A percentile compares a stretch with the other conserved stretches of the same genome.
Evolutionary conservation across 2,888 invertebrate species (phyloP).

Genomic region (Leistus spinibarbis): DNA sequence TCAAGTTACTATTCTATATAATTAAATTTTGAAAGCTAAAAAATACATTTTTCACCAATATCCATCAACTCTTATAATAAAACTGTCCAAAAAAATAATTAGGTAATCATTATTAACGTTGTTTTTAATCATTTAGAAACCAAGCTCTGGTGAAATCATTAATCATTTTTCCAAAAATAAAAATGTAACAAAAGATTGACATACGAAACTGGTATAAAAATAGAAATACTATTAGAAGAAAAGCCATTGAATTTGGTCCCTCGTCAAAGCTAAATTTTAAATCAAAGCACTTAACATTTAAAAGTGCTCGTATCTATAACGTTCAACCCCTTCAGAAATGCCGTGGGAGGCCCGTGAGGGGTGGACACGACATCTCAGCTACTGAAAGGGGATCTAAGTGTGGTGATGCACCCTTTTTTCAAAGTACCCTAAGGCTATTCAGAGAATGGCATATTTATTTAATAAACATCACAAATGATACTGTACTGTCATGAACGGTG

Average conservation of each 20-base stretch:
- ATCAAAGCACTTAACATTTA: conserved; percentile 37
- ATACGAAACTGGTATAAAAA: background rate
- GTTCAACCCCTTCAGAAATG: conserved; percentile 28
- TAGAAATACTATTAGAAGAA: background rate
- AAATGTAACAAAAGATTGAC: background rate
- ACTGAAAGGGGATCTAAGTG: background rate
- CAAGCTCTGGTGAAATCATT: too few relatives aligned
- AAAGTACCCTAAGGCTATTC: background rate
- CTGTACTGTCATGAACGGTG: background rate
- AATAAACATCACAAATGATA: background rate
- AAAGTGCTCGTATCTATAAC: conserved; percentile 13
- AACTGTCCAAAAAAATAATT: too few relatives aligned
- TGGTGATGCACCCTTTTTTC: background rate
- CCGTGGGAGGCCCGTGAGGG: conserved; percentile 1
- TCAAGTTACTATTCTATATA: too few relatives aligned
- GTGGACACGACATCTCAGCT: conserved; percentile 11
- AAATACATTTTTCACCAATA: too few relatives aligned
- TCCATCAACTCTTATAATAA: too few relatives aligned
- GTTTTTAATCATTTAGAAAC: too few relatives aligned
- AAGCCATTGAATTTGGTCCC: conserved; percentile 15
- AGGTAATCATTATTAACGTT: too few relatives aligned
- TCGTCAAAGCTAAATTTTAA: conserved; percentile 28
- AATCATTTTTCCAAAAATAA: too few relatives aligned
- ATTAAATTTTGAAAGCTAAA: too few relatives aligned
- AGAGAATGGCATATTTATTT: background rate